A percentile compares a stretch with the other conserved stretches of the same genome.
phyloP scores from a whole-genome alignment of 2,888 invertebrate species.

The Ormyrus labotus region DNA sequence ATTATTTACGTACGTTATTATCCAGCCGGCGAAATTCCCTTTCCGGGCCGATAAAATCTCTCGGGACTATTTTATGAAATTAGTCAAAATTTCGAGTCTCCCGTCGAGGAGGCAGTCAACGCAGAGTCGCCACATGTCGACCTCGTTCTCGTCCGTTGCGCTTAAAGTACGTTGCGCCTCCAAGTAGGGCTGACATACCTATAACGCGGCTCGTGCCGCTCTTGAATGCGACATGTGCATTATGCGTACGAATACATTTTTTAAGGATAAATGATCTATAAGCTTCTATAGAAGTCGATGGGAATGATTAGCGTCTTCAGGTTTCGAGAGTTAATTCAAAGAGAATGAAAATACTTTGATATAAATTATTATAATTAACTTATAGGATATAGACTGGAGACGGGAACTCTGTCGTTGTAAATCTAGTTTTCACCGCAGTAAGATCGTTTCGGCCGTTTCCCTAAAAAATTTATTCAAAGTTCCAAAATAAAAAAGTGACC shows the following conservation, averaged over 20 bases:
- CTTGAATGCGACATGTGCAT: constrained; percentile 42
- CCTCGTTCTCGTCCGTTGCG: constrained; percentile 69
- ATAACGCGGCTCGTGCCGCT: constrained; percentile 51
- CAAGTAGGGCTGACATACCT: constrained; percentile 39
- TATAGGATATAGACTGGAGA: no score
- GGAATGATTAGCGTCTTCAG: no score
- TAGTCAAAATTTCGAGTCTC: constrained; percentile 33
- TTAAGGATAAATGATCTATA: constrained; percentile 29
- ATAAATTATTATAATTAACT: no score
- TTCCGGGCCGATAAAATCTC: constrained; percentile 33
- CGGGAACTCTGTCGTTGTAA: no score
- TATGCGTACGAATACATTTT: constrained; percentile 3
- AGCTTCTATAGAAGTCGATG: background rate
- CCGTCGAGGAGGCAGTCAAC: constrained; percentile 28
- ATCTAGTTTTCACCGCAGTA: no score
- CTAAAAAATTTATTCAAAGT: no score
- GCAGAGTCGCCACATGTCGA: constrained; percentile 64
- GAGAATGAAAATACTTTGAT: no score
- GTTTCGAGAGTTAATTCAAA: no score
- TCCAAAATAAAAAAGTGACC: no score
- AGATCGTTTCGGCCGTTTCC: no score
- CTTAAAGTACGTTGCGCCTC: constrained; percentile 67
- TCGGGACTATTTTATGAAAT: constrained; percentile 41
- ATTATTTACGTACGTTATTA: background rate
- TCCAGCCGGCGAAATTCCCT: constrained; percentile 13